phyloP scores from a whole-genome alignment of 1,140 invertebrate species.

The Epicauta chinensis region DNA sequence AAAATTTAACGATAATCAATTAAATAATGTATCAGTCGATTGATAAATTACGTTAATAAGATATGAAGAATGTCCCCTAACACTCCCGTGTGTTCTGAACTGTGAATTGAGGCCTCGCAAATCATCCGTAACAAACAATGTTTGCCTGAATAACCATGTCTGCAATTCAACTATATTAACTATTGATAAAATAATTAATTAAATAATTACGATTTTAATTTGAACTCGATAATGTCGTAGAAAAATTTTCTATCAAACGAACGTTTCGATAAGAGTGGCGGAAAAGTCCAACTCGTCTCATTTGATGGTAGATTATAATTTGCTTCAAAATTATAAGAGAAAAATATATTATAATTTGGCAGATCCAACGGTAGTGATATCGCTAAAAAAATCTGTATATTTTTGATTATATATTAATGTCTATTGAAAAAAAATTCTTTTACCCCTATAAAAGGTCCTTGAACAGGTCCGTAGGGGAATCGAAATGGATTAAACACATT shows the following conservation, averaged over 20 bases:
- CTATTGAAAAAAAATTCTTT: constrained; percentile 8
- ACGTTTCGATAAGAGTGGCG: constrained; percentile 25
- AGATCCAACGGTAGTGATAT: constrained; percentile 65
- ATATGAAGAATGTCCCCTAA: constrained; percentile 47
- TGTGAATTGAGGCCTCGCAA: constrained; percentile 43
- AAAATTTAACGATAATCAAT: constrained; percentile 24
- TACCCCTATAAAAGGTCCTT: constrained; percentile 26
- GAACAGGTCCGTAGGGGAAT: constrained; percentile 20
- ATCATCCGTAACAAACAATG: constrained; percentile 46
- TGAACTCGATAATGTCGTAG: constrained; percentile 32
- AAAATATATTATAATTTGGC: constrained; percentile 61
- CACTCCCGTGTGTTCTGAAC: constrained; percentile 44
- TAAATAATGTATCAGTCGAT: constrained; percentile 11
- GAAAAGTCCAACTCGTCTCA: constrained; percentile 32
- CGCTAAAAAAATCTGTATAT: constrained; percentile 54
- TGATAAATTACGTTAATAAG: constrained; percentile 47
- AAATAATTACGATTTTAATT: constrained; percentile 35
- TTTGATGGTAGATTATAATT: constrained; percentile 51
- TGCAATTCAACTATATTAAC: constrained; percentile 19
- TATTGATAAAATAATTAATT: constrained; percentile 3
- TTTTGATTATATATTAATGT: background rate
- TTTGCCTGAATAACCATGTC: constrained; percentile 46
- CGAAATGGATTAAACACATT: constrained; percentile 15
- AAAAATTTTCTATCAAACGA: constrained; percentile 26
- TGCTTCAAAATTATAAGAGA: constrained; percentile 71